Conservation (phyloP, 2,113 vertebrate genomes). For the Tonatia bakeri region DNA sequence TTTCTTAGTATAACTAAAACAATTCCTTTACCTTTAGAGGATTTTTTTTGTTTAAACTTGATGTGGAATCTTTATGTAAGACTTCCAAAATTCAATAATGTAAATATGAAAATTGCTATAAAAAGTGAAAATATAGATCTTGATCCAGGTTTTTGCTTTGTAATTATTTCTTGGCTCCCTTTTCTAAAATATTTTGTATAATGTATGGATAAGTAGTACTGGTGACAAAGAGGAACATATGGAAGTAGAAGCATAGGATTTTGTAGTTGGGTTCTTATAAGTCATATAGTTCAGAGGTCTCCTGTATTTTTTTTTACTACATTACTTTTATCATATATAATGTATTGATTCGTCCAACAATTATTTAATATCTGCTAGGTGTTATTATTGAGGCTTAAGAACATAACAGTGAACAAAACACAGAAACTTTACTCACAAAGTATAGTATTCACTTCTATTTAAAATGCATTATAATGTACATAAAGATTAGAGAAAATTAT, state of each 20-base stretch:
- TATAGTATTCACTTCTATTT: neutral
- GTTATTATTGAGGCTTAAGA: neutral
- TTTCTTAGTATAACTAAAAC: neutral
- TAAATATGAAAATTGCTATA: neutral
- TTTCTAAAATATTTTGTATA: neutral
- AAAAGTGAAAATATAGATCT: neutral
- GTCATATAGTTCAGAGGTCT: neutral
- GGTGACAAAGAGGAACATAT: neutral
- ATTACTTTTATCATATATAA: neutral
- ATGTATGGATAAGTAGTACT: neutral
- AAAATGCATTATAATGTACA: neutral
- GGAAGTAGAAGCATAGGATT: neutral
- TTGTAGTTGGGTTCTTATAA: neutral
- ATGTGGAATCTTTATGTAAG: neutral
- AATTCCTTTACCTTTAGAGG: neutral
- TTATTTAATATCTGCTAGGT: neutral
- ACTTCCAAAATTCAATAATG: neutral
- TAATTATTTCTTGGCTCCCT: neutral
- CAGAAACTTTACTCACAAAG: neutral
- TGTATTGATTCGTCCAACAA: neutral
- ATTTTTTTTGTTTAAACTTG: neutral
- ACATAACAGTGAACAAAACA: neutral
- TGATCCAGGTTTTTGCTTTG: neutral
- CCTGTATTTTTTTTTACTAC: neutral
- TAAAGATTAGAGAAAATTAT: neutral